These are phyloP conservation scores for Aegotheles bennettii DNA, from an alignment of 2,113 vertebrate genomes.

Conservation along the genomic window DNA sequence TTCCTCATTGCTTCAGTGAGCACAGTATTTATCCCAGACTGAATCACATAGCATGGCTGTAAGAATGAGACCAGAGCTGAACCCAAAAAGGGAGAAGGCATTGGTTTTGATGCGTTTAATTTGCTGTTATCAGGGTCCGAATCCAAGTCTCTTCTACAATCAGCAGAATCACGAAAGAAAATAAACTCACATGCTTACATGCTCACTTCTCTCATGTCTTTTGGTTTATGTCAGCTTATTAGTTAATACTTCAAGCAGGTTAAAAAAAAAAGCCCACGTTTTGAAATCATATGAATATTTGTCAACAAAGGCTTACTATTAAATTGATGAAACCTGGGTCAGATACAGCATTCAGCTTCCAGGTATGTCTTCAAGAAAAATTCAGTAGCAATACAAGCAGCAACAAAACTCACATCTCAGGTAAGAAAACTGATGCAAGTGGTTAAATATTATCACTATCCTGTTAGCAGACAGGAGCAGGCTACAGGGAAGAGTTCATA, in stretches of 20 bases:
- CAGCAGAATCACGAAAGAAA: background rate
- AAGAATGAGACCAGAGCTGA: background rate
- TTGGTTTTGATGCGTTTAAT: background rate
- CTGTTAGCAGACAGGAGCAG: background rate
- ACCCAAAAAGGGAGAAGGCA: background rate
- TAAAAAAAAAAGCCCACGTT: background rate
- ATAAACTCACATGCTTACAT: background rate
- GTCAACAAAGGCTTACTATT: background rate
- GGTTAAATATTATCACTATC: background rate
- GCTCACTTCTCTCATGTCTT: background rate
- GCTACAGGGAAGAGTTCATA: background rate
- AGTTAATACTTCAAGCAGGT: background rate
- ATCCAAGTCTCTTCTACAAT: background rate
- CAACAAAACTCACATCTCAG: background rate
- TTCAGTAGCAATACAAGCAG: background rate
- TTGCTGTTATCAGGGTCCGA: background rate
- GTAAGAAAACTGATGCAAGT: background rate
- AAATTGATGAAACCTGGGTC: background rate
- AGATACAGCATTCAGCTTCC: background rate
- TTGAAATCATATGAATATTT: background rate
- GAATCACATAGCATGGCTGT: background rate
- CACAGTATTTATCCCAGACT: background rate
- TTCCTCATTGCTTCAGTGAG: background rate
- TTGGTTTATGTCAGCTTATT: background rate
- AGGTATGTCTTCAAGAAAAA: background rate